Evolutionary conservation across 2,113 vertebrate species (phyloP), one percentile per base, ranked within the genome.

Genomic region (Acrocephalus arundinaceus): DNA sequence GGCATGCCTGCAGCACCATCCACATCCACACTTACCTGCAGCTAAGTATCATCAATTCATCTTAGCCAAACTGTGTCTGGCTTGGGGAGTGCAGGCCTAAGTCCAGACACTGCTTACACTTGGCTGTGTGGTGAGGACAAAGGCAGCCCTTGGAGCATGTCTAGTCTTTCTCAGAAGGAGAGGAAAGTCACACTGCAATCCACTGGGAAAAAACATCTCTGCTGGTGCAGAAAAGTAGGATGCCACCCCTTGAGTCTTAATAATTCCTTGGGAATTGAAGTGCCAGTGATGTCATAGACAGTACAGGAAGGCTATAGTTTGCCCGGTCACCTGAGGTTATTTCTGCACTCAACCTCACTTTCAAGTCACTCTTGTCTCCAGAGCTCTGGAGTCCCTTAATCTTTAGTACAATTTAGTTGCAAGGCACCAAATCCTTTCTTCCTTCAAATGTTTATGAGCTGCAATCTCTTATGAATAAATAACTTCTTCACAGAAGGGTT

Each of bases 1-100:
- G 14, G 13, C 35, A 23, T 0, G 1, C 28, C 37, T 0, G 0
- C 21, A 59, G 46, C 1, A 8, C 67, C 46, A 28, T 80, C 46
- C 46, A 27, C 52, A 61, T 19, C 10, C 5, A 39, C 0, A 0
- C 45, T 76, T 61, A 66, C 43, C 49, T 92, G 67, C 51, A 58
- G 63, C 31, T 80, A 13, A 46, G 18, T 24, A 25, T 48, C 73
- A 23, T 28, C 11, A 61, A 46, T 79, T 54, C 9, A 5, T 54
- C 59, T 27, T 4, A 43, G 45, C 17, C 66, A 90, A 78, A 49
- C 11, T 74, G 6, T 39, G 59, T 30, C 71, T 72, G 73, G 19
- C 58, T 48, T 48, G 58, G 39, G 35, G 20, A 59, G 8, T 3
- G 15, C 59, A 82, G 81, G 59, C 46, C 0, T 22, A 52, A 86